phyloP scores from a whole-genome alignment of 2,113 vertebrate species.

The Archocentrus centrarchus region DNA sequence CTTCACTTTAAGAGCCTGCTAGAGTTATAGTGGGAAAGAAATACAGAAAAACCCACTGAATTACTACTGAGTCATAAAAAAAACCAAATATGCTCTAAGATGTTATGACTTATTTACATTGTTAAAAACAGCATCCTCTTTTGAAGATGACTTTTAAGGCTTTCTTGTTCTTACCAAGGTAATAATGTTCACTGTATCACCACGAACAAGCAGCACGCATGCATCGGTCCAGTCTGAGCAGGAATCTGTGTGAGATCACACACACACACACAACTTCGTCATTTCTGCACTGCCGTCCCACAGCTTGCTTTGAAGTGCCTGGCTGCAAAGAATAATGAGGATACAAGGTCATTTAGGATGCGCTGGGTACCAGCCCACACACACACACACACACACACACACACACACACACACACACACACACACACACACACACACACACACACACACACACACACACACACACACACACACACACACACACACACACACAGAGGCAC shows the following conservation, averaged over 20 bases:
- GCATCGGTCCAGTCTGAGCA: constrained; percentile 39
- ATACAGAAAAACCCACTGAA: background rate
- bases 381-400: constrained; percentile 10
- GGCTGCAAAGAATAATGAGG: constrained; percentile 74
- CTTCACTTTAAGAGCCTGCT: constrained; percentile 23
- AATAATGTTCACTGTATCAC: constrained; percentile 60
- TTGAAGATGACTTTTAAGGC: constrained; percentile 58
- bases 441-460: background rate
- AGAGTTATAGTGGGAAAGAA: constrained; percentile 21
- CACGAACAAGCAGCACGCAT: constrained; percentile 26
- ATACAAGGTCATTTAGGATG: constrained; percentile 78
- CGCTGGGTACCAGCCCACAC: constrained; percentile 55
- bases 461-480: constrained; percentile 1
- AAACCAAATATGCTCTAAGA: constrained; percentile 50
- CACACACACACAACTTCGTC: constrained; percentile 48
- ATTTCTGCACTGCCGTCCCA: constrained; percentile 61
- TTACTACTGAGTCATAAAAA: constrained; percentile 40
- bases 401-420: constrained; percentile 2
- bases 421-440: background rate
- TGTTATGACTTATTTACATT: constrained; percentile 66
- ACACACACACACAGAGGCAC: background rate
- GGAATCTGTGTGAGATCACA: constrained; percentile 69
- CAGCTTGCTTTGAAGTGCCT: constrained; percentile 71
- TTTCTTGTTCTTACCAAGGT: constrained; percentile 26
- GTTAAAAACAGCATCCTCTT: constrained; percentile 42